Conservation (phyloP, 2,888 invertebrate genomes). For the Cantharis flavilabris region DNA sequence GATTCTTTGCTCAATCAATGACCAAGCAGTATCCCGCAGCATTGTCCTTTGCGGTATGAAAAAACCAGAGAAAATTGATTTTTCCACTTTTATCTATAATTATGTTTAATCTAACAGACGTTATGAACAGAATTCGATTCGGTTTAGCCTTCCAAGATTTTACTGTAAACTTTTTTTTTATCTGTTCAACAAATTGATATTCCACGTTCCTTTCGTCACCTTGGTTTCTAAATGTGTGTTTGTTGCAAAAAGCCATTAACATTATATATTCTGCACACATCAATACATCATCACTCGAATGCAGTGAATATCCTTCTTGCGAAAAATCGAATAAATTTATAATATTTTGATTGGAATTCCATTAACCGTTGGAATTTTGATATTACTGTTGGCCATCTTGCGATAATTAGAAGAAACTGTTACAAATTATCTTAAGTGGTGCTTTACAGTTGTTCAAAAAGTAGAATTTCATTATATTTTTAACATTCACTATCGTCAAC, state of each 20-base stretch:
- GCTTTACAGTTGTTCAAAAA: neutral
- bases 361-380: neutral
- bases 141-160: neutral
- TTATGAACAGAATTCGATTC: neutral
- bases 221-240: constrained; percentile 1
- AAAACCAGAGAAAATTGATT: neutral
- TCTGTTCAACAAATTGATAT: neutral
- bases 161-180: neutral
- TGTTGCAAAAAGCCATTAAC: neutral
- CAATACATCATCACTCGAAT: constrained; percentile 3
- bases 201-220: neutral
- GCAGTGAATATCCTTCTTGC: neutral
- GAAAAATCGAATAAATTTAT: neutral
- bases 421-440: neutral
- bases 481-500: neutral
- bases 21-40: too few species aligned
- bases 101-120: neutral
- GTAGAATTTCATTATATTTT: neutral
- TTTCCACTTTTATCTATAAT: neutral
- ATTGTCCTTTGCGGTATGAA: neutral
- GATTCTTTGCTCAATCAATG: too few species aligned
- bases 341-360: neutral
- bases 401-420: neutral
- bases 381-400: neutral
- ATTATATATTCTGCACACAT: constrained; percentile 4